Conservation (phyloP, 2,888 invertebrate genomes). For the Horisme vitalbata region DNA sequence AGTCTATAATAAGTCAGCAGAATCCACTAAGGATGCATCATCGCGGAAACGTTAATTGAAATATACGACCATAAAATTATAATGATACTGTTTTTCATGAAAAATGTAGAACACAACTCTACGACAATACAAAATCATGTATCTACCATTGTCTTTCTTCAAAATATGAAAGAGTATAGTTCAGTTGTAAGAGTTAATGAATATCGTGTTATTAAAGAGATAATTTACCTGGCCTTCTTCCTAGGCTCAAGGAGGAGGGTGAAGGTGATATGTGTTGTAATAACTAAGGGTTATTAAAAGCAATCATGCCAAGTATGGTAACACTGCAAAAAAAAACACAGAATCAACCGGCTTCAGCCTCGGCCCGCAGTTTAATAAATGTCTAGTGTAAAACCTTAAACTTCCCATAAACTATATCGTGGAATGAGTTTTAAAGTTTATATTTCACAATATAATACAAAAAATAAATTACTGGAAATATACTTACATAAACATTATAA, state of each 20-base stretch:
- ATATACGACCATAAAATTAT: background rate
- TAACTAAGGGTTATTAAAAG: constrained; percentile 3
- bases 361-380: too few relatives aligned
- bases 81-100: background rate
- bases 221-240: constrained; percentile 48
- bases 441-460: background rate
- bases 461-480: too few relatives aligned
- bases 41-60: background rate
- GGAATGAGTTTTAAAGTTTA: background rate
- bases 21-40: background rate
- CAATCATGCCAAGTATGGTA: background rate
- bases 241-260: constrained; percentile 58
- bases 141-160: background rate
- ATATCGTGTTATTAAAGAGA: constrained; percentile 53
- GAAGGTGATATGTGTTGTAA: constrained; percentile 26
- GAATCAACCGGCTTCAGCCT: constrained; percentile 8
- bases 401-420: too few relatives aligned
- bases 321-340: background rate
- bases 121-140: constrained; percentile 2
- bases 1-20: constrained; percentile 22
- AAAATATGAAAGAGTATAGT: too few relatives aligned
- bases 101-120: background rate
- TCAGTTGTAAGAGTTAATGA: background rate
- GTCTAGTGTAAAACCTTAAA: too few relatives aligned
- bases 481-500: too few relatives aligned